Evolutionary conservation across 2,113 vertebrate species (phyloP).

Genomic region (Microtus pennsylvanicus): DNA sequence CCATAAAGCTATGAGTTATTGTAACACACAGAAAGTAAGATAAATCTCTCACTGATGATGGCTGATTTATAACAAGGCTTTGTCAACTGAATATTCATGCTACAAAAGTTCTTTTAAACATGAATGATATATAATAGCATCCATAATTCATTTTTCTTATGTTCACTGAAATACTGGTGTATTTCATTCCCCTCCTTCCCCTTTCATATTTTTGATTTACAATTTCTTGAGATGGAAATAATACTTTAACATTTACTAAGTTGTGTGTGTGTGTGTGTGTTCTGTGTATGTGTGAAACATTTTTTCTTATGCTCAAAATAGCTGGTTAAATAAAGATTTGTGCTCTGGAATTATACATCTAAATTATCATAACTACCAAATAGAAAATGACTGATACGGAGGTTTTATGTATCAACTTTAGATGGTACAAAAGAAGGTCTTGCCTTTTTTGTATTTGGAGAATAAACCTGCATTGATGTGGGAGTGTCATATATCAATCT

Average conservation of each 20-base stretch:
- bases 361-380: slow-evolving; percentile 31
- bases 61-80: slow-evolving; percentile 73
- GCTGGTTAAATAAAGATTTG: slow-evolving; percentile 66
- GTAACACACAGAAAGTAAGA: slow-evolving; percentile 50
- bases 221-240: slow-evolving; percentile 64
- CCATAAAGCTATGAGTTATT: slow-evolving; percentile 61
- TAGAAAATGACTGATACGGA: slow-evolving; percentile 57
- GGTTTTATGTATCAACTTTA: slow-evolving; percentile 4
- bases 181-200: slow-evolving; percentile 66
- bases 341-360: slow-evolving; percentile 58
- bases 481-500: too few species aligned
- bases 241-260: slow-evolving; percentile 55
- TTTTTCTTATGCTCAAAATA: slow-evolving; percentile 53
- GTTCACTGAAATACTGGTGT: slow-evolving; percentile 36
- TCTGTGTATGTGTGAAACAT: neutral
- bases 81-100: slow-evolving; percentile 79
- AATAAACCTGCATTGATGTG: slow-evolving; percentile 5
- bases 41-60: slow-evolving; percentile 68
- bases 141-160: slow-evolving; percentile 75
- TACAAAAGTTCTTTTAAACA: slow-evolving; percentile 74
- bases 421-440: neutral
- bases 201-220: slow-evolving; percentile 65
- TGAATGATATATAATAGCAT: slow-evolving; percentile 64
- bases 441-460: neutral
- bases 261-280: neutral